phyloP scores from a whole-genome alignment of 2,113 vertebrate species.

The Gavia stellata region DNA sequence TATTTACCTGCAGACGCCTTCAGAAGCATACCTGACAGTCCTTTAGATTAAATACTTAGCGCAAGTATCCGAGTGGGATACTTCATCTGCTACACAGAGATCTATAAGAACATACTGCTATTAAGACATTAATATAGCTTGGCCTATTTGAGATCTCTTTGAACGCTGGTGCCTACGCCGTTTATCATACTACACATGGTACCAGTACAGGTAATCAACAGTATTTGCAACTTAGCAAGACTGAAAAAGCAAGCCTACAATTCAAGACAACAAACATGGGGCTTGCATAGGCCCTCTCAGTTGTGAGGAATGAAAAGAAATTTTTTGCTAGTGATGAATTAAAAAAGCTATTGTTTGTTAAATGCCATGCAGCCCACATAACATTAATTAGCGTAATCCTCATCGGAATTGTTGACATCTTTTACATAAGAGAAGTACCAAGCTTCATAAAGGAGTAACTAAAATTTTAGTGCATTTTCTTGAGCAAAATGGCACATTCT shows the following conservation, averaged over 20 bases:
- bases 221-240: neutral
- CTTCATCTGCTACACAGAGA: neutral
- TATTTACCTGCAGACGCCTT: neutral
- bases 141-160: neutral
- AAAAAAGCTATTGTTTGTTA: neutral
- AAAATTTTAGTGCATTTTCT: neutral
- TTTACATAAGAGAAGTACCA: neutral
- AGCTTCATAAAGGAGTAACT: neutral
- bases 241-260: neutral
- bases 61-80: neutral
- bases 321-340: neutral
- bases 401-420: neutral
- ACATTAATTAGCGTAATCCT: neutral
- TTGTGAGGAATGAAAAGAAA: neutral
- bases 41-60: neutral
- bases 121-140: neutral
- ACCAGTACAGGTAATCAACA: neutral
- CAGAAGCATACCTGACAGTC: neutral
- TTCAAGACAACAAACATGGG: neutral
- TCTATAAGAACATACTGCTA: neutral
- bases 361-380: neutral
- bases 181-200: neutral
- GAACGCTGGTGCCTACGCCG: neutral
- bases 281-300: neutral
- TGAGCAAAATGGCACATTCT: neutral